Conservation (phyloP, 92 coral and sea anemone species). For the Epizoanthus stellaris region DNA sequence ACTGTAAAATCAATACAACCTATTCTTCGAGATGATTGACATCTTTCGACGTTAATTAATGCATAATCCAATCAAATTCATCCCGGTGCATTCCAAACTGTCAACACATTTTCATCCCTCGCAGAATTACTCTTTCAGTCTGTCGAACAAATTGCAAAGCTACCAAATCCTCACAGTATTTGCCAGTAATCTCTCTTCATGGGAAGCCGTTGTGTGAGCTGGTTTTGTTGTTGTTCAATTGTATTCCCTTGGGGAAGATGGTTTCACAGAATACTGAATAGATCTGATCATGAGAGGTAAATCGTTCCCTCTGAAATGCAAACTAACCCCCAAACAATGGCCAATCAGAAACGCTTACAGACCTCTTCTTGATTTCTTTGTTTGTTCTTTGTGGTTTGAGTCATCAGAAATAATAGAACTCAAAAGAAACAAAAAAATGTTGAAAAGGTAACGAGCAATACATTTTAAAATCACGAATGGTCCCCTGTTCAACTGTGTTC, state of each 20-base stretch:
- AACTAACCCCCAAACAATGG: constrained; percentile 28
- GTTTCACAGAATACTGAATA: too few species aligned
- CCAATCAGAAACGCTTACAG: constrained; percentile 25
- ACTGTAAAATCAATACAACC: constrained; percentile 93
- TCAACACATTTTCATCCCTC: constrained; percentile 76
- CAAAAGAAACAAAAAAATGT: background rate
- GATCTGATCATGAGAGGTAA: background rate
- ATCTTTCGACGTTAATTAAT: constrained; percentile 76
- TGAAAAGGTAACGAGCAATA: background rate
- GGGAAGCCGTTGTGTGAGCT: constrained; percentile 43
- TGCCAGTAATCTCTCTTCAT: constrained; percentile 25
- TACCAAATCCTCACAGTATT: constrained; percentile 50
- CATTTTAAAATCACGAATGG: background rate
- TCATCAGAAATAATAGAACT: constrained; percentile 13
- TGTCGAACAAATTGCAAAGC: constrained; percentile 56
- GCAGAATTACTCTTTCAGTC: constrained; percentile 64
- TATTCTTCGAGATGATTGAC: constrained; percentile 78
- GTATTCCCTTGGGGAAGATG: background rate
- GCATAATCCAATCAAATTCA: constrained; percentile 87
- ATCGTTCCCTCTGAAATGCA: constrained; percentile 26
- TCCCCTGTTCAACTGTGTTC: background rate
- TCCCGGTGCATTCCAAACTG: constrained; percentile 78
- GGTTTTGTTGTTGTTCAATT: constrained; percentile 20
- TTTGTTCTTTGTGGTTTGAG: constrained; percentile 29
- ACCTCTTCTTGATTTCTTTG: constrained; percentile 7